Conservation (phyloP, 2,113 vertebrate genomes). For the Pandion haliaetus region DNA sequence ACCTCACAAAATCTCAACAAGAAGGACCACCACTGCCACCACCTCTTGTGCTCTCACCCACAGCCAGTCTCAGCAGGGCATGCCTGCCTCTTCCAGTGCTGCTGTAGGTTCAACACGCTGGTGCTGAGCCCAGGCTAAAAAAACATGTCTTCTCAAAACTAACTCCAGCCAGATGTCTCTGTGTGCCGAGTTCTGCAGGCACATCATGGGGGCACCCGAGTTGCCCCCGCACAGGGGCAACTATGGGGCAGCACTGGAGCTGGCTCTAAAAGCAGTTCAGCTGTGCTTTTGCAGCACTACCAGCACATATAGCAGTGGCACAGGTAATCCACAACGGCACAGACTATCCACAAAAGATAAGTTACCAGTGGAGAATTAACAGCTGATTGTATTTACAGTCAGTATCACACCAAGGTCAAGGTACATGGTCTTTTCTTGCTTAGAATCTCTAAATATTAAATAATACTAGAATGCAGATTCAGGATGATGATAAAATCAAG, state of each 20-base stretch:
- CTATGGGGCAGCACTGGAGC: background rate
- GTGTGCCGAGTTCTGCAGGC: fast-evolving
- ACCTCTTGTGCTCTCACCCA: background rate
- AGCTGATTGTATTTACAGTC: background rate
- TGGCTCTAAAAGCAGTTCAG: background rate
- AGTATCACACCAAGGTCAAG: background rate
- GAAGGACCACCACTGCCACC: background rate
- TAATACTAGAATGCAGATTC: background rate
- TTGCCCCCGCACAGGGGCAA: too few relatives aligned
- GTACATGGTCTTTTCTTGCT: background rate
- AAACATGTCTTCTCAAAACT: background rate
- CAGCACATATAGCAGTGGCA: background rate
- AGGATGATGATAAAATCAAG: background rate
- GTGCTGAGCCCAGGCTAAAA: background rate
- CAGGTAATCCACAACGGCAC: background rate
- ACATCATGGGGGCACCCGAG: fast-evolving
- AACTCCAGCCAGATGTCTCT: background rate
- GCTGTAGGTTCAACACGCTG: background rate
- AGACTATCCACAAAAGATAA: background rate
- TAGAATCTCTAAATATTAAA: background rate
- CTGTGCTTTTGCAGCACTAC: background rate
- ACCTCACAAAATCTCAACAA: background rate
- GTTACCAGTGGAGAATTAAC: background rate
- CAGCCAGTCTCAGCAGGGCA: background rate
- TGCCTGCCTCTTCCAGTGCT: background rate